A percentile compares a stretch with the other conserved stretches of the same genome.
Conservation (phyloP, 2,888 invertebrate genomes). For the Calameuta pallipes region DNA sequence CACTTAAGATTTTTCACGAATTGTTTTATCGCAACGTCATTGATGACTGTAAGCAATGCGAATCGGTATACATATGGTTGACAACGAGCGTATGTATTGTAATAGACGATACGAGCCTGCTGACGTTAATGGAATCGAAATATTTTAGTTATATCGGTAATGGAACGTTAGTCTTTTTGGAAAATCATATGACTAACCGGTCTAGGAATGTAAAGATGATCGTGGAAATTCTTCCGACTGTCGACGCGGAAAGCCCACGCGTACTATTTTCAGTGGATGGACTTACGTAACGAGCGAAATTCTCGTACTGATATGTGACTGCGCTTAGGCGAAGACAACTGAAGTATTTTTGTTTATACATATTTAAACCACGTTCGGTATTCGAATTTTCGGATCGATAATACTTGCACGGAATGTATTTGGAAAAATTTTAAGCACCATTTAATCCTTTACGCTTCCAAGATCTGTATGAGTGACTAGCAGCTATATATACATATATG, state of each 20-base stretch:
- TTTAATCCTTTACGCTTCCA: too few relatives aligned
- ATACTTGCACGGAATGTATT: neutral
- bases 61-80: neutral
- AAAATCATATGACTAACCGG: neutral
- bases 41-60: neutral
- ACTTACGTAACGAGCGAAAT: slow-evolving; percentile 26
- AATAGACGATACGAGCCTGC: neutral
- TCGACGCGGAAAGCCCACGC: slow-evolving; percentile 39
- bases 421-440: neutral
- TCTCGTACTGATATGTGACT: slow-evolving; percentile 11
- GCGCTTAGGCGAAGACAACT: neutral
- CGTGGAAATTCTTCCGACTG: slow-evolving; percentile 11
- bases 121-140: neutral
- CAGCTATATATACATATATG: too few relatives aligned
- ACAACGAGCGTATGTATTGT: neutral
- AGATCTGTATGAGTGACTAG: too few relatives aligned
- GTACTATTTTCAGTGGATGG: slow-evolving; percentile 52
- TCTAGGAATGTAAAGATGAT: slow-evolving; percentile 12
- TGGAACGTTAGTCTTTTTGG: neutral
- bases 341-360: neutral
- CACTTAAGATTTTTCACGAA: neutral
- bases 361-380: neutral
- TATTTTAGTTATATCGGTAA: neutral
- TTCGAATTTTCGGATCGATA: neutral
- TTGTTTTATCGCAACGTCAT: neutral